Conservation (phyloP, 2,888 invertebrate genomes). For the Saturnia japonica region DNA sequence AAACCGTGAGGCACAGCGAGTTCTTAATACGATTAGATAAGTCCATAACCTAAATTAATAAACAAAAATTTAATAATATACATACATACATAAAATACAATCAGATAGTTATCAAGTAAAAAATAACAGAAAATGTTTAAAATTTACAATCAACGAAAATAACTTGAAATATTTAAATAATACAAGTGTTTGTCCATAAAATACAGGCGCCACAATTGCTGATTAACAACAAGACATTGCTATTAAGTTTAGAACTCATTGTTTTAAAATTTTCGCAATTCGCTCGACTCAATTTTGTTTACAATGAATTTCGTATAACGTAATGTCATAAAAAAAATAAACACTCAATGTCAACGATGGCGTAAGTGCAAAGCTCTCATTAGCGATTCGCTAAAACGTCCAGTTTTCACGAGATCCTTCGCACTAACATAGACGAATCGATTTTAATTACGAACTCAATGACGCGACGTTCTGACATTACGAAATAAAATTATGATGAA, state of each 20-base stretch:
- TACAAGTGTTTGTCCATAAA: not conserved
- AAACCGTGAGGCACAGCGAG: too few species aligned
- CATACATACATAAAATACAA: too few species aligned
- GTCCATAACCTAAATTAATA: too few species aligned
- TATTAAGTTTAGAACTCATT: not conserved
- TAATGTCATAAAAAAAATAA: slow-evolving; percentile 34
- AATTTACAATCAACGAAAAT: not conserved
- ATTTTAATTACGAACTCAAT: slow-evolving; percentile 38
- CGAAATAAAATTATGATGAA: slow-evolving; percentile 30
- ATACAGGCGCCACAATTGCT: not conserved
- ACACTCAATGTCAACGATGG: slow-evolving; percentile 47
- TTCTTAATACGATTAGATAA: too few species aligned
- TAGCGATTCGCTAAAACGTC: slow-evolving; percentile 41
- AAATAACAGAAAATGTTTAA: not conserved
- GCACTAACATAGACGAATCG: slow-evolving; percentile 32
- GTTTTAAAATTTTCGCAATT: slow-evolving; percentile 25
- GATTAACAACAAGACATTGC: not conserved
- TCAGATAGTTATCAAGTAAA: too few species aligned
- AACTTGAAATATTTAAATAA: not conserved
- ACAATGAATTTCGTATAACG: slow-evolving; percentile 33
- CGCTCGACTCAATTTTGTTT: slow-evolving; percentile 24
- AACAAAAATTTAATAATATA: too few species aligned
- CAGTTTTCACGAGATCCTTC: slow-evolving; percentile 23
- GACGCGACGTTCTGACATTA: slow-evolving; percentile 31
- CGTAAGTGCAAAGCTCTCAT: slow-evolving; percentile 44